Conservation (phyloP, 2,888 invertebrate genomes). For the Vannuccia rotundouncinata region DNA sequence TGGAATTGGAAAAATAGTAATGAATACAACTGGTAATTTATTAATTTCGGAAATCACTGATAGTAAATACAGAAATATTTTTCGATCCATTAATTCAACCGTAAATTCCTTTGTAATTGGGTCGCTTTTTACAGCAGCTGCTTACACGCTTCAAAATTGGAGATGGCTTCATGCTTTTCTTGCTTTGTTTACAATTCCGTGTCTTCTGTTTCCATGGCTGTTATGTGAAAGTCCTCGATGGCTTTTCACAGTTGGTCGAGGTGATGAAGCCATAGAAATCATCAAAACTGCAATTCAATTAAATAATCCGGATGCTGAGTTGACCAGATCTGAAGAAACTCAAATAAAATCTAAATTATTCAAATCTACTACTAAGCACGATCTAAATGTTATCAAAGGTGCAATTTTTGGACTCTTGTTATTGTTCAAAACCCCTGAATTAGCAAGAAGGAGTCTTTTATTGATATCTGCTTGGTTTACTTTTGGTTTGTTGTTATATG, state of each 20-base stretch:
- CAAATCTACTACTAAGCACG: background rate
- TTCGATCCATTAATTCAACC: background rate
- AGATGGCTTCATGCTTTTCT: background rate
- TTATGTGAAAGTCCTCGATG: conserved; percentile 1
- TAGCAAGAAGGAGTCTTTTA: background rate
- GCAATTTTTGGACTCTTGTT: background rate
- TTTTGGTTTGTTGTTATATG: background rate
- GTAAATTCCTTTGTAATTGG: background rate
- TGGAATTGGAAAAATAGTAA: background rate
- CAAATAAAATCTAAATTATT: background rate
- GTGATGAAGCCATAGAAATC: background rate
- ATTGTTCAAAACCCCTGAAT: background rate
- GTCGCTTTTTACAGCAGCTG: background rate
- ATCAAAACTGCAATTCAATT: background rate
- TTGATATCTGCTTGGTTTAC: background rate
- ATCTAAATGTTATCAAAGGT: background rate
- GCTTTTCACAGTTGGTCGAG: background rate
- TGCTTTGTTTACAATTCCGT: background rate
- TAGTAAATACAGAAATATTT: background rate
- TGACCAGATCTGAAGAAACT: background rate
- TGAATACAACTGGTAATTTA: background rate
- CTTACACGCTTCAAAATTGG: background rate
- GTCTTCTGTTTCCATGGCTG: background rate
- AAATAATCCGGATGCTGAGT: background rate
- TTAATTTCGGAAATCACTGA: background rate